Evolutionary conservation across 2,113 vertebrate genomes (phyloP).

Genomic region (Engystomops pustulosus): DNA sequence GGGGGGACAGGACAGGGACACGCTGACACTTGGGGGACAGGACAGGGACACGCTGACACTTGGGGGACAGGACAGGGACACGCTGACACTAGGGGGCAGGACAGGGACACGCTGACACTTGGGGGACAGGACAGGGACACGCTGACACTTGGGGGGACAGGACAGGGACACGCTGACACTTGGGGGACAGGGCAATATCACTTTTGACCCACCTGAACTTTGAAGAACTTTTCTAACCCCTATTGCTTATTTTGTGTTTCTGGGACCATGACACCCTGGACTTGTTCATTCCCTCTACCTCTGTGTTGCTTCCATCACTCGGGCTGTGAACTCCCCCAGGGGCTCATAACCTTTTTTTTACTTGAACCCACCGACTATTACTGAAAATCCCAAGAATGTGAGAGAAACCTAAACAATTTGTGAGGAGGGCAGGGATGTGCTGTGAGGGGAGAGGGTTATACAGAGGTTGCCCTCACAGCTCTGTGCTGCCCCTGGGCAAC

Average conservation of each 20-base stretch:
- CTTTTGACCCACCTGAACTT: no score
- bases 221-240: no score
- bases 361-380: conserved; percentile 13
- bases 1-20: background rate
- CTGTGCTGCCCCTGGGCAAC: background rate
- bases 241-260: no score
- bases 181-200: background rate
- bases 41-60: background rate
- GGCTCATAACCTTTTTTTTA: conserved; percentile 22
- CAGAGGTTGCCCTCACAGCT: conserved; percentile 20
- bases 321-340: conserved; percentile 15
- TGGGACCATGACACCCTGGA: background rate
- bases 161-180: background rate
- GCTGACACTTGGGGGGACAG: background rate
- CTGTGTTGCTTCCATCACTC: background rate
- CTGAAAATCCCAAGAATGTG: conserved; percentile 30
- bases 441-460: conserved; percentile 20
- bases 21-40: background rate
- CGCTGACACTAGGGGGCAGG: background rate
- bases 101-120: background rate
- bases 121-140: background rate
- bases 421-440: background rate
- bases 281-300: background rate
- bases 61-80: background rate
- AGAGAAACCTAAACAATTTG: conserved; percentile 39